Evolutionary conservation across 2,888 invertebrate species (phyloP), one percentile per base, ranked within the genome.

Genomic region (Sesamia inferens): DNA sequence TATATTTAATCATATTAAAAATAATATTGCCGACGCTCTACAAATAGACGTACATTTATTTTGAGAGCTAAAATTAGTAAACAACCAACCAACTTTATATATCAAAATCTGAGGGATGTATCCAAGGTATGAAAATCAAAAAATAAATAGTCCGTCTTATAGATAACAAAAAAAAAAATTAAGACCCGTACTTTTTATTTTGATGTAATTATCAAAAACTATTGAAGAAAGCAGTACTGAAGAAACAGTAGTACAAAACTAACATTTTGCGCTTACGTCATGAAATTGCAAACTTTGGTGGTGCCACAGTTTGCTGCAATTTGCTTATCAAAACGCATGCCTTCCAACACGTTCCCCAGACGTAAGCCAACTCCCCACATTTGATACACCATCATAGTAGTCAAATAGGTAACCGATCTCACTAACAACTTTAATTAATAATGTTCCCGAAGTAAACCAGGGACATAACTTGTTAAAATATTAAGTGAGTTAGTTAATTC

Each of bases 371-470:
- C 57, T 47, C 58, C 51, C 62, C 82, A 71, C 58, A 66, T 71
- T 67, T 78, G 66, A 73, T 80, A 70, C 62, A 68, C 59, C 68
- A 22, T 66, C 72, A 31, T 59, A 74, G 68, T 78, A 72, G 63
- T 71, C 68, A 78, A 84, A 86, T 84, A 84, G 82, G 71, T 79
- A 83, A 84, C 84, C 79, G 76, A 84, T 86, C 80, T 79, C 73
- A 57, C 71, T 80, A 80, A 83, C 82, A 86, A 88, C 71, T 87
- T 88, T 84, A 88, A 88, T 89, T 89, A 89, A 88, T 88, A 88
- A 84, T 86, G 88, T 88, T 87, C 80, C 67, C 74, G 64, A 86
- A 86, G 82, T 87, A 83, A 86, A 87, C 86, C 87, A 81, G 80
- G 81, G 81, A 80, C 79, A 82, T 67, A 82, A 84, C 81, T 87